Conservation (phyloP, 2,797 vertebrate genomes). For the Triplophysa bombifrons region DNA sequence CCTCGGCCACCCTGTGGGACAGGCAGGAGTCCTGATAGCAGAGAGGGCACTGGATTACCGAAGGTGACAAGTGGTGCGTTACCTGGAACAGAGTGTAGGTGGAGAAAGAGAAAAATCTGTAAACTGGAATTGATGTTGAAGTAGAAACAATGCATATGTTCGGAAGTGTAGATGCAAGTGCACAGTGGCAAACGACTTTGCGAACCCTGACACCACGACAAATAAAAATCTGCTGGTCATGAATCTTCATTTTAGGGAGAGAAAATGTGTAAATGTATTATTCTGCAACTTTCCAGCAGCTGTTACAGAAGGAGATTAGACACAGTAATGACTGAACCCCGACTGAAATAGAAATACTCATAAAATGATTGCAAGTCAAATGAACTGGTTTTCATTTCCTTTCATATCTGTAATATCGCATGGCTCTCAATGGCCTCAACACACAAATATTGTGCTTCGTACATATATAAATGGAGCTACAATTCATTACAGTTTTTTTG, state of each 20-base stretch:
- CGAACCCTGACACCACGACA: not conserved
- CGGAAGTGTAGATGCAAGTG: not conserved
- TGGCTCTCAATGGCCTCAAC: not conserved
- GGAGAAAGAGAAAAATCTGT: not conserved
- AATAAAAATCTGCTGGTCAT: constrained; percentile 41
- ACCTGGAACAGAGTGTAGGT: constrained; percentile 50
- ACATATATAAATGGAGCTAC: not conserved
- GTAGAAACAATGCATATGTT: not conserved
- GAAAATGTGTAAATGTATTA: constrained; percentile 58
- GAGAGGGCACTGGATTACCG: constrained; percentile 58
- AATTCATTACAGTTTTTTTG: too few relatives aligned
- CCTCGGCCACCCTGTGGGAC: constrained; percentile 58
- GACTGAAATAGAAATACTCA: constrained; percentile 58
- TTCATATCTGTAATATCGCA: not conserved
- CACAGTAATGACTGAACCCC: constrained; percentile 59
- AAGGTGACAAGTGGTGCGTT: constrained; percentile 54
- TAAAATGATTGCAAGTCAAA: constrained; percentile 37
- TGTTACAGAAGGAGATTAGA: constrained; percentile 62
- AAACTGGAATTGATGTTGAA: not conserved
- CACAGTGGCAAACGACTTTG: not conserved
- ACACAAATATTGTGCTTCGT: not conserved
- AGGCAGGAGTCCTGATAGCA: constrained; percentile 58
- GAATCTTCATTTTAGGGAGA: constrained; percentile 70
- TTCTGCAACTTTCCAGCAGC: constrained; percentile 56
- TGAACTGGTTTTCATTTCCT: constrained; percentile 4